These are phyloP conservation scores for Potamilus streckersoni DNA, from an alignment of 1,140 invertebrate species.

Conservation along the genomic window DNA sequence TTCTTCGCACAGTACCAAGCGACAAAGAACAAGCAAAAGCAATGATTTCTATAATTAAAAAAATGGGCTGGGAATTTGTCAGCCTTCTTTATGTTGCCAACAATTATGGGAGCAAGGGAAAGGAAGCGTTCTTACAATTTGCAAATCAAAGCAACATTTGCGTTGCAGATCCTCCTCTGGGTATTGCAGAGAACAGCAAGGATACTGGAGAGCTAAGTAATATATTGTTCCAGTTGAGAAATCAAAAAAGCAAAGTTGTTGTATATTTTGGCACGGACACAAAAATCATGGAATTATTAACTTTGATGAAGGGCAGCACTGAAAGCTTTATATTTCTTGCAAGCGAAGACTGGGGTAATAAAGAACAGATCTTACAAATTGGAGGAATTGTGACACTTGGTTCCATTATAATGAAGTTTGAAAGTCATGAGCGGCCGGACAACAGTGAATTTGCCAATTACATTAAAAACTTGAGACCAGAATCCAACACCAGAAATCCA, in stretches of 20 bases:
- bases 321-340: constrained; percentile 75
- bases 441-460: constrained; percentile 22
- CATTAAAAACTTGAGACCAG: constrained; percentile 25
- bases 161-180: constrained; percentile 69
- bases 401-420: constrained; percentile 49
- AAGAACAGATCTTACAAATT: constrained; percentile 60
- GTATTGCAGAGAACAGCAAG: constrained; percentile 68
- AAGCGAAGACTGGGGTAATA: constrained; percentile 83
- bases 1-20: constrained; percentile 60
- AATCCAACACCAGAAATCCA: constrained; percentile 30
- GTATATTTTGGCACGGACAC: constrained; percentile 80
- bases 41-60: constrained; percentile 76
- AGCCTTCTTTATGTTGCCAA: constrained; percentile 56
- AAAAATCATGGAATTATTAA: constrained; percentile 72
- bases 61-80: constrained; percentile 63
- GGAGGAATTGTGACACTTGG: constrained; percentile 39
- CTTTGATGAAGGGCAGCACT: constrained; percentile 65
- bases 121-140: constrained; percentile 37
- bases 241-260: constrained; percentile 69
- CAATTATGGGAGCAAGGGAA: constrained; percentile 71
- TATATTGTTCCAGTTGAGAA: constrained; percentile 14
- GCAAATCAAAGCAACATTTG: constrained; percentile 70
- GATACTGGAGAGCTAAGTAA: constrained; percentile 29
- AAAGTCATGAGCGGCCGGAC: constrained; percentile 5
- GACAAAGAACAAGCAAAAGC: constrained; percentile 74